phyloP scores from a whole-genome alignment of 2,797 vertebrate species.

The Squalus acanthias region DNA sequence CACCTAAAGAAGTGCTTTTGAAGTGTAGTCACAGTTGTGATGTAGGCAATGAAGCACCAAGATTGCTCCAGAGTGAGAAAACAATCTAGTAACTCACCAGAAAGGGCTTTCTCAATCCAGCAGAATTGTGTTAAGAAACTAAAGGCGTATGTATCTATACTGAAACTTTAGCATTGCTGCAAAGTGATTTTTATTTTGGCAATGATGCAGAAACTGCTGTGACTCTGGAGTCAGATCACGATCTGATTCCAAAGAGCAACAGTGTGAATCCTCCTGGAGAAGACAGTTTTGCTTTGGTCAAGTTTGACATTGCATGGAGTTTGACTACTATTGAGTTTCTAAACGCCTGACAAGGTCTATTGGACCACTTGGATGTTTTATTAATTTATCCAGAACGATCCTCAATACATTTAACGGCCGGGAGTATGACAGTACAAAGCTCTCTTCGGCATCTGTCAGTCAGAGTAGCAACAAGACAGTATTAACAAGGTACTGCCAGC shows the following conservation, averaged over 20 bases:
- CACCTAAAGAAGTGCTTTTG: too few species aligned
- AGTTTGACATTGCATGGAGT: background rate
- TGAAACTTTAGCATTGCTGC: too few species aligned
- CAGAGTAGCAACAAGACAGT: background rate
- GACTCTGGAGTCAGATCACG: too few species aligned
- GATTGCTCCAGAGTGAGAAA: background rate
- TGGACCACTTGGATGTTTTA: background rate
- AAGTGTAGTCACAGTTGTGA: too few species aligned
- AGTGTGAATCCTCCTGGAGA: too few species aligned
- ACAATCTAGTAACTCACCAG: background rate
- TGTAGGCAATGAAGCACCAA: background rate
- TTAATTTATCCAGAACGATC: background rate
- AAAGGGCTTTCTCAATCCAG: background rate
- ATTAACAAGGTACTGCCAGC: background rate
- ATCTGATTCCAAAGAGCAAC: too few species aligned
- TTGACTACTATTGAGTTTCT: background rate
- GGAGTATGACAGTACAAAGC: background rate
- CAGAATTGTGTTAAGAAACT: background rate
- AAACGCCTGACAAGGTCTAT: background rate
- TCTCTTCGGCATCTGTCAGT: background rate
- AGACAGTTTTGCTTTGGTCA: background rate
- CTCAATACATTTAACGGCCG: background rate
- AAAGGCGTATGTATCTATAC: background rate
- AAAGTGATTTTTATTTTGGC: too few species aligned
- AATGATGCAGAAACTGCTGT: too few species aligned